phyloP scores from a whole-genome alignment of 1,140 invertebrate genomes.

The Drosophila seguyi region DNA sequence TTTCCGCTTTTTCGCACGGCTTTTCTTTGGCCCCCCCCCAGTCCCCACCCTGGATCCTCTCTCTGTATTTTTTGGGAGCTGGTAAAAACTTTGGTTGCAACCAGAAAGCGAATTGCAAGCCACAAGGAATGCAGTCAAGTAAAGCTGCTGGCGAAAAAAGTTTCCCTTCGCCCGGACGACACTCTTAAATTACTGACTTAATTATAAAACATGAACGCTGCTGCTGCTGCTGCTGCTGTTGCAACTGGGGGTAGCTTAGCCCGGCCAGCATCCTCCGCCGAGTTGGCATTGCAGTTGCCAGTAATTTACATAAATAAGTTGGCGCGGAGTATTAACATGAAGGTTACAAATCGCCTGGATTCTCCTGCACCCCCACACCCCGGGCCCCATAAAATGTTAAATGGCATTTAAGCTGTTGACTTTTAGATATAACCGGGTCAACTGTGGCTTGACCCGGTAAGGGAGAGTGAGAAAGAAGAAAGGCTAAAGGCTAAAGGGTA shows the following conservation, averaged over 20 bases:
- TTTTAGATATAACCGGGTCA: constrained; percentile 68
- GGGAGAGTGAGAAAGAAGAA: background rate
- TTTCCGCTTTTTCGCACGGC: constrained; percentile 68
- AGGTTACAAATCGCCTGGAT: constrained; percentile 71
- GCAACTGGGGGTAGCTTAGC: constrained; percentile 26
- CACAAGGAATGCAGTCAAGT: constrained; percentile 76
- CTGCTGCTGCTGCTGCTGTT: background rate
- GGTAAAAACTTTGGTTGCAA: constrained; percentile 58
- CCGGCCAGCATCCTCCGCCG: constrained; percentile 10
- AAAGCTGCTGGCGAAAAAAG: constrained; percentile 60
- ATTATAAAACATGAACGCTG: constrained; percentile 78
- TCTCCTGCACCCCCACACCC: background rate
- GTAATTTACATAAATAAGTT: constrained; percentile 81
- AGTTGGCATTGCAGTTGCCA: constrained; percentile 54
- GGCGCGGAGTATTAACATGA: constrained; percentile 67
- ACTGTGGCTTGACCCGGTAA: constrained; percentile 37
- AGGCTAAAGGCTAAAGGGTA: background rate
- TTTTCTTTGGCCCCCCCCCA: constrained; percentile 13
- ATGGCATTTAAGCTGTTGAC: constrained; percentile 74
- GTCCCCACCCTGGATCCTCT: no score
- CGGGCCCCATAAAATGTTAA: constrained; percentile 65
- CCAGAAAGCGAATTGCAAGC: constrained; percentile 66
- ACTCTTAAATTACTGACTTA: constrained; percentile 82
- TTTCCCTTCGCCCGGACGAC: constrained; percentile 59
- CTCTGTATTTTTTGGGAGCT: constrained; percentile 8